These are phyloP conservation scores for Drosophila pegasa DNA, from an alignment of 2,888 invertebrate species.

Conservation along the genomic window DNA sequence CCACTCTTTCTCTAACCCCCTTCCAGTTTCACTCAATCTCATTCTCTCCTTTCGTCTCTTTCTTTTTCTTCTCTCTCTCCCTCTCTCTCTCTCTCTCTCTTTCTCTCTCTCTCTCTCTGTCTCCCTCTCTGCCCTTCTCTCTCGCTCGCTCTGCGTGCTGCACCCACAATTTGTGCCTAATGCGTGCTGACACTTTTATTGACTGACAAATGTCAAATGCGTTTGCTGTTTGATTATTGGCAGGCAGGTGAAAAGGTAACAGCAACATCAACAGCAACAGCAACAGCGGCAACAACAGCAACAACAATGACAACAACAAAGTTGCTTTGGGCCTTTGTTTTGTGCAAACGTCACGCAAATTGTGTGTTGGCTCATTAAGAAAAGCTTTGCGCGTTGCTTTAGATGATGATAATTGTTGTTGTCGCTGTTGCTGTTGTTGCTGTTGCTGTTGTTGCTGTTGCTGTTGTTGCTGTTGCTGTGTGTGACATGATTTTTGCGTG, in stretches of 20 bases:
- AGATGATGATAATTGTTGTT: constrained; percentile 48
- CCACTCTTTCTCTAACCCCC: too few relatives aligned
- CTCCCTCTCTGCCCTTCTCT: constrained; percentile 3
- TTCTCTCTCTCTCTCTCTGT: not conserved
- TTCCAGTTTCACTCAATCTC: too few relatives aligned
- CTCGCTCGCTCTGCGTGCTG: constrained; percentile 1
- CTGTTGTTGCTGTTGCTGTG: constrained; percentile 27
- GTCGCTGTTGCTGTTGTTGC: constrained; percentile 30
- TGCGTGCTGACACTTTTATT: constrained; percentile 76
- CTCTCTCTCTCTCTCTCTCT: not conserved
- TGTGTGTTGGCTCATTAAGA: constrained; percentile 82
- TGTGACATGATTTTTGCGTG: constrained; percentile 70
- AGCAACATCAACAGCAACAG: constrained; percentile 4
- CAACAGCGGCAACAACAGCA: not conserved
- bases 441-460: constrained; percentile 26
- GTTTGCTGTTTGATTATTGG: constrained; percentile 50
- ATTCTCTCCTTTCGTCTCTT: too few relatives aligned
- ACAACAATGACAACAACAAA: constrained; percentile 12
- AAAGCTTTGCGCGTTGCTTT: constrained; percentile 61
- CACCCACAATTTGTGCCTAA: constrained; percentile 44
- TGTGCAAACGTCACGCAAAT: constrained; percentile 78
- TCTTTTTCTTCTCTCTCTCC: not conserved
- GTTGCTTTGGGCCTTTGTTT: constrained; percentile 42
- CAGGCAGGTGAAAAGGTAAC: constrained; percentile 34
- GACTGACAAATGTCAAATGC: constrained; percentile 73